Evolutionary conservation across 2,113 vertebrate genomes (phyloP).

Genomic region (Cathartes aura): DNA sequence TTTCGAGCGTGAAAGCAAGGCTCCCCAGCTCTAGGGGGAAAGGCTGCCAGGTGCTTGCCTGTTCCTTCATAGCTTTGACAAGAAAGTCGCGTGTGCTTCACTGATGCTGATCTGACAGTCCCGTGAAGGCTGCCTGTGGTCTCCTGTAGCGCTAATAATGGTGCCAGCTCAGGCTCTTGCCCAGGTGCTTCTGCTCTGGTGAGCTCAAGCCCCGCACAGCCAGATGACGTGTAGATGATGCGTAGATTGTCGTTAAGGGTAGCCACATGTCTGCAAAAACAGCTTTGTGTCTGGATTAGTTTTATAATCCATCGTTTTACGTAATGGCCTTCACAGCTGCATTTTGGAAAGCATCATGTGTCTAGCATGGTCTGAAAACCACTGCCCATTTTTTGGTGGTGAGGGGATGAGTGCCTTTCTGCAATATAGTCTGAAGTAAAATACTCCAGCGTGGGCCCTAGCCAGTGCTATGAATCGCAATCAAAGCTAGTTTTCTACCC

Average conservation of each 20-base stretch:
- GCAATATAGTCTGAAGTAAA: neutral
- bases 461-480: rapidly evolving
- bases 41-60: neutral
- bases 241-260: rapidly evolving
- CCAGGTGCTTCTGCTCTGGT: neutral
- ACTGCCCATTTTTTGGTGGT: rapidly evolving
- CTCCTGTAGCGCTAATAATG: rapidly evolving
- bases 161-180: neutral
- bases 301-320: neutral
- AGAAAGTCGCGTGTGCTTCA: rapidly evolving
- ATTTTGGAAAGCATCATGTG: neutral
- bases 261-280: neutral
- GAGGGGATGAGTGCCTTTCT: no score
- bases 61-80: neutral
- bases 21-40: neutral
- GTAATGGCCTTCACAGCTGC: neutral
- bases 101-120: neutral
- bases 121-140: rapidly evolving
- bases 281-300: neutral
- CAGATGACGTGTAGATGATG: rapidly evolving
- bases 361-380: neutral
- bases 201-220: neutral
- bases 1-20: neutral
- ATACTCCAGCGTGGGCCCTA: rapidly evolving
- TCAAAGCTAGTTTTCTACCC: neutral